Base-by-base conservation (phyloP, 2,113 vertebrate species). In the Beaufortia kweichowensis region DNA sequence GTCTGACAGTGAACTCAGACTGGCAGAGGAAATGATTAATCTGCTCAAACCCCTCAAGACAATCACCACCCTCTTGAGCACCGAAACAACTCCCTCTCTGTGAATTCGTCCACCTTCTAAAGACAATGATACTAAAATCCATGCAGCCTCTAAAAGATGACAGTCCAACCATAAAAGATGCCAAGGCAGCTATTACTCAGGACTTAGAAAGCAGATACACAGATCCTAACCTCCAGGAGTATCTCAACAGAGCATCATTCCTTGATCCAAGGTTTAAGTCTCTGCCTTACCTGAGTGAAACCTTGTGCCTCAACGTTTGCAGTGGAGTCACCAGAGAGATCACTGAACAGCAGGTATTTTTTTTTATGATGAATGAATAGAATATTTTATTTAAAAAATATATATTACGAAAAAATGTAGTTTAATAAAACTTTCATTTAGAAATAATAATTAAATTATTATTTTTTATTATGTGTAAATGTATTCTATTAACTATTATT, bases 351-450 rank as follows among this genome's bases (percentile, higher is more conserved):
- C n/a, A 6, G 41, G 41, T 43, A 43, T 14, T 17, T 19, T 93
- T n/a, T n/a, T n/a, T n/a, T n/a, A n/a, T n/a, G n/a, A n/a, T 0
- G 17, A 19, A 17, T 14, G 15, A 19, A 5, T 69, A 92, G 93
- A 77, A 5, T 92, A 88, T 81, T 91, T 91, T 24, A 93, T n/a
- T 41, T 19, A 17, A 43, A 48, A 14, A 2, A 14, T 14, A 43
- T 14, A 43, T 43, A 14, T n/a, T n/a, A n/a, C n/a, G n/a, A n/a
- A n/a, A n/a, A n/a, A n/a, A n/a, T n/a, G n/a, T 43, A 43, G 14
- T 43, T 43, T 12, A 11, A 15, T 43, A 43, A 43, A 2, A 2
- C 3, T 65, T 17, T 19, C 39, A 14, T n/a, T n/a, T 19, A 35
- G n/a, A 57, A 26, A 57, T 4, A 23, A 23, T n/a, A n/a, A n/a